Base-by-base conservation (phyloP, 2,797 vertebrate species). In the Mastacembelus armatus region DNA sequence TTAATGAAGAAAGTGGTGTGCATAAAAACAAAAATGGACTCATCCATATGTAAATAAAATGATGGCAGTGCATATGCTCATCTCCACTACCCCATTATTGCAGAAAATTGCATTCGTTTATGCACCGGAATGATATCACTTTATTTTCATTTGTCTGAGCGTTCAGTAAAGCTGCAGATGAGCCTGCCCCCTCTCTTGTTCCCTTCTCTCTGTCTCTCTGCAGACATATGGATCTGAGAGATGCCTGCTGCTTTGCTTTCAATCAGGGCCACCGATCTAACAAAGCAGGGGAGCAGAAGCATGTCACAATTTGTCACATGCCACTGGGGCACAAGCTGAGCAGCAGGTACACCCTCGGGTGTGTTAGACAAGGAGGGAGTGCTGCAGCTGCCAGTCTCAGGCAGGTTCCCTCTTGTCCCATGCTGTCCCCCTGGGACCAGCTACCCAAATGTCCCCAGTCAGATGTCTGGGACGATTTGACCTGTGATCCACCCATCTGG, bases 291-390 rank as follows among this genome's bases (percentile, higher is more conserved):
- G 85, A 91, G 88, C 86, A 85, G 89, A 93, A 89, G 84, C 87
- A 84, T 92, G 91, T 91, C 90, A 90, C 89, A 88, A 91, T 92
- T 93, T 92, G 91, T 93, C 91, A 91, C 89, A 83, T 90, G 89
- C 83, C 87, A 90, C 73, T 36, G 76, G 89, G 89, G 85, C 89
- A 87, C 89, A 83, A 78, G 82, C 80, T 49, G 84, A 91, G 89
- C 91, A 92, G 92, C 92, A 92, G 92, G 91, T 92, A 84, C 85
- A 84, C 85, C 91, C 90, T 81, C 64, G 86, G 92, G 89, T 85
- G 83, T 60, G 77, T 67, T 44, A 65, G 80, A 81, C 78, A 81
- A 81, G 79, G 77, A 86, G 65, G 79, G 78, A 83, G 66, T 33
- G 68, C 63, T 81, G 65, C 91, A 91, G 90, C 86, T 90, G 88